A percentile compares a stretch with the other conserved stretches of the same genome.
Conservation (phyloP, 2,888 invertebrate genomes). For the Drosophila atripex region DNA sequence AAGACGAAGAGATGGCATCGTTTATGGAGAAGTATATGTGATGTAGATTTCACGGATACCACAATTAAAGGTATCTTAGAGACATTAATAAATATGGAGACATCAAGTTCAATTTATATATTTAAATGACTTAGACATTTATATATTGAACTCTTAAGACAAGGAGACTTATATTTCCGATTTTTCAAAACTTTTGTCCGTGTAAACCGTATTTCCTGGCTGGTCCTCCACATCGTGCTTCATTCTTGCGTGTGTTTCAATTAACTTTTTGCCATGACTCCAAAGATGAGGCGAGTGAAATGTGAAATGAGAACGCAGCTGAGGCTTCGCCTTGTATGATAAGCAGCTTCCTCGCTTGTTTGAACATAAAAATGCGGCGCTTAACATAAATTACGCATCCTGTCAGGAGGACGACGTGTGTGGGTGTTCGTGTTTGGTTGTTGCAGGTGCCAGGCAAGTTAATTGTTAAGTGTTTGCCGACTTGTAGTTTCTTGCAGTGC, state of each 20-base stretch:
- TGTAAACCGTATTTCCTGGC: slow-evolving; percentile 15
- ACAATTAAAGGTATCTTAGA: not conserved
- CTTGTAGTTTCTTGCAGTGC: slow-evolving; percentile 47
- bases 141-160: not conserved
- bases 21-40: slow-evolving; percentile 7
- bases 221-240: slow-evolving; percentile 54
- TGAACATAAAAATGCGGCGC: slow-evolving; percentile 77
- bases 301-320: slow-evolving; percentile 49
- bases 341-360: slow-evolving; percentile 78
- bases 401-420: slow-evolving; percentile 20
- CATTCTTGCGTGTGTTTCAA: slow-evolving; percentile 73
- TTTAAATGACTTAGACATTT: not conserved
- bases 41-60: not conserved
- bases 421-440: slow-evolving; percentile 13
- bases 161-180: no score
- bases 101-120: not conserved
- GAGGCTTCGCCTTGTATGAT: slow-evolving; percentile 61
- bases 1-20: not conserved
- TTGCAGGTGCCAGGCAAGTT: slow-evolving; percentile 72
- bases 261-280: slow-evolving; percentile 75
- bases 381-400: slow-evolving; percentile 78
- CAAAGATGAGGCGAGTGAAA: slow-evolving; percentile 52
- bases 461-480: slow-evolving; percentile 73
- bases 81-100: not conserved
- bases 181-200: not conserved